A percentile compares a stretch with the other conserved stretches of the same genome.
These are phyloP conservation scores for Coenobita brevimanus DNA, from an alignment of 1,140 invertebrate species.

Conservation along the genomic window DNA sequence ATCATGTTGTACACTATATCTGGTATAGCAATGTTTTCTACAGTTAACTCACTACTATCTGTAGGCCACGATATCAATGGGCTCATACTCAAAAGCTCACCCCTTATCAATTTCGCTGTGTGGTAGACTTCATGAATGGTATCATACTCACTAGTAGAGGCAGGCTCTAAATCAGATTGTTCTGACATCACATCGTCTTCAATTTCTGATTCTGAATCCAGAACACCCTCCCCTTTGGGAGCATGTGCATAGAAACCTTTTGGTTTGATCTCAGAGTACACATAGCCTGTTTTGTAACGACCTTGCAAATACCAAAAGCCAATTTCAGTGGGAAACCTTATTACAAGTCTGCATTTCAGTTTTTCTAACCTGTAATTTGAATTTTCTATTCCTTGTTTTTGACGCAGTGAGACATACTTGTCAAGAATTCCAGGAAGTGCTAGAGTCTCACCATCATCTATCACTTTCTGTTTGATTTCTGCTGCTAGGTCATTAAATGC, in stretches of 20 bases:
- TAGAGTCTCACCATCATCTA: not conserved
- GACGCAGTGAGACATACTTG: not conserved
- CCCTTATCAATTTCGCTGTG: not conserved
- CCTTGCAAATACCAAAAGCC: not conserved
- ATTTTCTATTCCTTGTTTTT: not conserved
- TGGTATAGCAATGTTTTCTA: not conserved
- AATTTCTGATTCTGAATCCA: not conserved
- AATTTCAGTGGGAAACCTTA: not conserved
- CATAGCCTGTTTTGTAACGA: not conserved
- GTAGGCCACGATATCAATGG: not conserved
- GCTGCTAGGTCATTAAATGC: not conserved
- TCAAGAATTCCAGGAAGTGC: not conserved
- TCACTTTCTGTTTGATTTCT: not conserved
- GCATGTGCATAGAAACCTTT: not conserved
- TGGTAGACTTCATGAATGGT: not conserved
- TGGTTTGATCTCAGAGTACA: not conserved
- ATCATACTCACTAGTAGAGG: no score
- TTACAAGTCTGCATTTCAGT: not conserved
- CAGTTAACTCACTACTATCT: not conserved
- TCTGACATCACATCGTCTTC: no score
- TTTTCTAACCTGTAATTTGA: not conserved
- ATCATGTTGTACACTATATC: conserved; percentile 7
- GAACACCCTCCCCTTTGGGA: not conserved
- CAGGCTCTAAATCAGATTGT: no score
- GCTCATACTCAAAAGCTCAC: not conserved